Base-by-base conservation (phyloP, 2,888 invertebrate genomes). In the Neocrepidodera transversa region DNA sequence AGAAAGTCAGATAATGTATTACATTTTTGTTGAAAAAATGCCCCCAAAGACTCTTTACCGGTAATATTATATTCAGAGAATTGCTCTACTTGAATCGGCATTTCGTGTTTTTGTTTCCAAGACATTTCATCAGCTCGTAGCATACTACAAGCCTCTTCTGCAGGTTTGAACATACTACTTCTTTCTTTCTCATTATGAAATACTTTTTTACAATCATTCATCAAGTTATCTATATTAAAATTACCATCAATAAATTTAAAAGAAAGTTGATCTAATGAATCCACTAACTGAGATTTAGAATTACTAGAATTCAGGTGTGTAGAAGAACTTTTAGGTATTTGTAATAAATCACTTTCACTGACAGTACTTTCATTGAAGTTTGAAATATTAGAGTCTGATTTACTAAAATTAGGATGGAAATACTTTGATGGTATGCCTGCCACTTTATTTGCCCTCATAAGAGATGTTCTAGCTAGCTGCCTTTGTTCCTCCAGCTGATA, bases 21-120 rank as follows among this genome's bases (percentile, higher is more conserved):
- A 43, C 79, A 81, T 68, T 77, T 79, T 38, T 79, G 74, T 63
- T 74, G 71, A 60, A 83, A 83, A 69, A 79, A 83, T 65, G 80
- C 79, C 17, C 80, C 80, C 20, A 82, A 75, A 1, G 82, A 81
- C 36, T 79, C 63, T 56, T 68, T 58, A 18, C 52, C 56, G 16
- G 45, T 42, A 54, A 43, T 18, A 40, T 5, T 30, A 61, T 50
- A 14, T 48, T 32, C 8, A 4, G 57, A 55, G 30, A 66, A 63
- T n/a, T 60, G 53, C 13, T 66, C 62, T 57, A 60, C 26, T 55
- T 58, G 54, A 10, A 62, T 51, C 30, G 74, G 75, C 17, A 74
- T 49, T 11, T 71, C 74, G 40, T 72, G 67, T 57, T 75, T 69
- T 28, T 76, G 74, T 30, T 75, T 73, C 78, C 81, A 82, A 1